Base-by-base conservation (phyloP, 2,113 vertebrate genomes). In the Thalassarche chlororhynchos region DNA sequence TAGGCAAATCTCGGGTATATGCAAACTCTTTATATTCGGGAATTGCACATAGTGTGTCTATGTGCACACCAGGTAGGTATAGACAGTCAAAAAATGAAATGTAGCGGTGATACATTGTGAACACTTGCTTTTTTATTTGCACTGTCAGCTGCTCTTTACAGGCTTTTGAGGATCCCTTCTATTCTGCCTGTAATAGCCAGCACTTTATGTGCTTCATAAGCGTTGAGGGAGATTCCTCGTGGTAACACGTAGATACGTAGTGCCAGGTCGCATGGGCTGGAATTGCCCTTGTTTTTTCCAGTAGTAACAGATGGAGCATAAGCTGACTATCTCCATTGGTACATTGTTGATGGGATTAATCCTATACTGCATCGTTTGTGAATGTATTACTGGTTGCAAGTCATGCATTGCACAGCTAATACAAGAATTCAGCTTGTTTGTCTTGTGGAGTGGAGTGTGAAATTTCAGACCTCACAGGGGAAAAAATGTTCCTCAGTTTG, bases 181-280 rank as follows among this genome's bases (percentile, higher is more conserved):
- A 4, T 40, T 42, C 21, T 24, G 15, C 0, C 0, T 32, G 2
- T 23, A 28, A 17, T 9, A 42, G 12, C 54, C 23, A 32, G 23
- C 6, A 1, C 10, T 34, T 24, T 4, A 14, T 14, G 9, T 17
- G 19, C 15, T 10, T 23, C 2, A 0, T 7, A 19, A 24, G 23
- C 9, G 0, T 8, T 6, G 17, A 20, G 40, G 62, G 28, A 34
- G 18, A 12, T 60, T 38, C 29, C 15, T 24, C 29, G 23, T 31
- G 12, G 18, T n/a, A n/a, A 6, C 12, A 4, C 9, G 0, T 6
- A 15, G 31, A 3, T 13, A 2, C 1, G 0, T 9, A 4, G 29
- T 9, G 40, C n/a, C 25, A 11, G 32, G 28, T n/a, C 1, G 0
- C 4, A 0, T 1, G 9, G 51, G 20, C 23, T 61, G 61, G 55